These are phyloP conservation scores for Gobio occitaniae DNA, from an alignment of 2,797 vertebrate genomes.

Conservation along the genomic window DNA sequence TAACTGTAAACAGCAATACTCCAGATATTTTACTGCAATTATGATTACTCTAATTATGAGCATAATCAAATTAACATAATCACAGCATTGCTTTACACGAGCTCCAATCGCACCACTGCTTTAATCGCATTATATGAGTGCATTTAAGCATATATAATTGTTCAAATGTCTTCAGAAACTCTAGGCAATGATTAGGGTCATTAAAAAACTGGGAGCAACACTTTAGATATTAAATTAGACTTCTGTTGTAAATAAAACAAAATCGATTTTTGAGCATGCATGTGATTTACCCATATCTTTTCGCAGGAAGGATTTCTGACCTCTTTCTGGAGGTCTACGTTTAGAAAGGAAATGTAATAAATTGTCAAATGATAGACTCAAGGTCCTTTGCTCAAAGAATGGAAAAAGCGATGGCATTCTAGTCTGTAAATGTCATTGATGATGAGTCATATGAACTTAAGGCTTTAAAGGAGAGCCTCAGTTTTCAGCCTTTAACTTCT, in stretches of 20 bases:
- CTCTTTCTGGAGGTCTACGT: conserved; percentile 3
- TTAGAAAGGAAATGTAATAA: neutral
- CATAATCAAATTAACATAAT: conserved; percentile 25
- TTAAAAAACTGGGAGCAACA: neutral
- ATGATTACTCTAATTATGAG: conserved; percentile 13
- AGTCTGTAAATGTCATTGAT: conserved; percentile 24
- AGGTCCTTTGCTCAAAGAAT: conserved; percentile 14
- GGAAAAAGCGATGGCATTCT: neutral
- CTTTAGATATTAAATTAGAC: neutral
- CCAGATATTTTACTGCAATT: neutral
- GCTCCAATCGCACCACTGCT: neutral
- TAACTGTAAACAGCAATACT: neutral
- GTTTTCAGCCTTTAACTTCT: conserved; percentile 14
- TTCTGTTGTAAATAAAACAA: neutral
- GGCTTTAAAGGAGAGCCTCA: conserved; percentile 15
- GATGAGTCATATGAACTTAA: conserved; percentile 39
- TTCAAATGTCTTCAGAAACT: neutral
- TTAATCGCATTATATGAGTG: conserved; percentile 5
- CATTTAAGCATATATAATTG: neutral
- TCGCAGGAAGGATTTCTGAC: neutral
- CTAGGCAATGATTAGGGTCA: neutral
- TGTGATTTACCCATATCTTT: neutral
- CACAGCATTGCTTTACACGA: neutral
- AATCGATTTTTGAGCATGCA: neutral
- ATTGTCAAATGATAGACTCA: neutral